Percentiles rank a stretch among this genome's conserved stretches.
phyloP scores from a whole-genome alignment of 2,113 vertebrate genomes.

The Paratilapia polleni region DNA sequence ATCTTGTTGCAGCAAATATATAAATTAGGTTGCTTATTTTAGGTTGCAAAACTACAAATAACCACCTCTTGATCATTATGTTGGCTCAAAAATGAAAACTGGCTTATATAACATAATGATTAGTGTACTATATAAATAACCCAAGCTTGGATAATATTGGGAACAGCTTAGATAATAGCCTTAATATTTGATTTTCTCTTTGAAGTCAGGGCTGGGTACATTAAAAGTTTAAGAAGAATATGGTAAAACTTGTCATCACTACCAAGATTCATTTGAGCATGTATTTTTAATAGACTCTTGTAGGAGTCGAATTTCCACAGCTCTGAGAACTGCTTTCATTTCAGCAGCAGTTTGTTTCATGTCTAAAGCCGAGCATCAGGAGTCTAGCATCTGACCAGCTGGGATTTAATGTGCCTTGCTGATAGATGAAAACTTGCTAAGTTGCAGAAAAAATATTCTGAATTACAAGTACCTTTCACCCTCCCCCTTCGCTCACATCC shows the following conservation, averaged over 20 bases:
- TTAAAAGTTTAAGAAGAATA: slow-evolving; percentile 75
- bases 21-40: slow-evolving; percentile 62
- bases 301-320: slow-evolving; percentile 53
- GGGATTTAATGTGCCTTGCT: slow-evolving; percentile 74
- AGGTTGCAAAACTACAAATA: slow-evolving; percentile 54
- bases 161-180: slow-evolving; percentile 74
- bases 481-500: slow-evolving; percentile 21
- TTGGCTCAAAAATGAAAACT: slow-evolving; percentile 35
- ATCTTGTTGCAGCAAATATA: slow-evolving; percentile 62
- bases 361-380: slow-evolving; percentile 66
- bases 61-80: slow-evolving; percentile 42
- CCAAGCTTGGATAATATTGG: slow-evolving; percentile 66
- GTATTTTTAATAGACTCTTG: slow-evolving; percentile 75
- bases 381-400: slow-evolving; percentile 67
- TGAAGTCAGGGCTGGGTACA: slow-evolving; percentile 69
- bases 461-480: slow-evolving; percentile 60
- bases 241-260: slow-evolving; percentile 70
- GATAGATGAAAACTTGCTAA: slow-evolving; percentile 75
- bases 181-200: slow-evolving; percentile 76
- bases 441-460: slow-evolving; percentile 69
- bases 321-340: slow-evolving; percentile 68
- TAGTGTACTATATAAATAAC: slow-evolving; percentile 66
- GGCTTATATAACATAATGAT: slow-evolving; percentile 66
- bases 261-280: slow-evolving; percentile 67
- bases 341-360: slow-evolving; percentile 71